phyloP scores from a whole-genome alignment of 2,113 vertebrate species.

The Tragelaphus strepsiceros region DNA sequence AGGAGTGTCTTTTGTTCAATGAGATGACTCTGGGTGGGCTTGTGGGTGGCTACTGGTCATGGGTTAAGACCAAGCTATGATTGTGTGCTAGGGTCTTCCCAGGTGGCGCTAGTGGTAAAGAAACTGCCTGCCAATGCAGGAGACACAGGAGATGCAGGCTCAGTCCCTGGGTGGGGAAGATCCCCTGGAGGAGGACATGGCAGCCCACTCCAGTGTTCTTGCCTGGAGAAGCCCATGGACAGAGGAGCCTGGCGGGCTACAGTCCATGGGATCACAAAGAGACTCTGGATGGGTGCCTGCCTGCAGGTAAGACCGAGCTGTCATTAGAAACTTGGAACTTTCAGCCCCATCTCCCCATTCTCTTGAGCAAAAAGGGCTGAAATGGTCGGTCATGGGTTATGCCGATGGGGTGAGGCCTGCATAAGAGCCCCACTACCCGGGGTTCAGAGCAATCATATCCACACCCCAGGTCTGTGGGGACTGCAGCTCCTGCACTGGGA shows the following conservation, averaged over 20 bases:
- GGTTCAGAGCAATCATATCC: not conserved
- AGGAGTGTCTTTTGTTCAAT: not conserved
- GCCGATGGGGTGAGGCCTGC: not conserved
- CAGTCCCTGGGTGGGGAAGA: not conserved
- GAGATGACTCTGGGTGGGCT: not conserved
- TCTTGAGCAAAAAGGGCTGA: not conserved
- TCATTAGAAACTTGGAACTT: not conserved
- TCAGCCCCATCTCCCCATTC: not conserved
- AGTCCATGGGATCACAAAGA: not conserved
- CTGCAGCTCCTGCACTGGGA: not conserved
- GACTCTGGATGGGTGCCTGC: not conserved
- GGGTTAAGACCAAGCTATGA: not conserved
- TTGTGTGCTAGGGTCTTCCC: not conserved
- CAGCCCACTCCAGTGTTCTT: not conserved
- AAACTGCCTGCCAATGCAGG: not conserved
- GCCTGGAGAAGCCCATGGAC: not conserved
- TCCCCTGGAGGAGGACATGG: not conserved
- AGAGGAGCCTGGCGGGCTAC: not conserved
- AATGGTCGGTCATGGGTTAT: not conserved
- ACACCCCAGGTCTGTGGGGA: not conserved
- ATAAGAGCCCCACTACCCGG: fast-evolving
- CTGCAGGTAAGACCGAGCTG: not conserved
- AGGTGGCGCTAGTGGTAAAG: not conserved
- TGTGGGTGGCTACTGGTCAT: not conserved
- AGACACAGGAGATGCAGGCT: not conserved